These are phyloP conservation scores for Macrostomum lignano DNA, from an alignment of 1,140 invertebrate genomes.

Conservation along the genomic window DNA sequence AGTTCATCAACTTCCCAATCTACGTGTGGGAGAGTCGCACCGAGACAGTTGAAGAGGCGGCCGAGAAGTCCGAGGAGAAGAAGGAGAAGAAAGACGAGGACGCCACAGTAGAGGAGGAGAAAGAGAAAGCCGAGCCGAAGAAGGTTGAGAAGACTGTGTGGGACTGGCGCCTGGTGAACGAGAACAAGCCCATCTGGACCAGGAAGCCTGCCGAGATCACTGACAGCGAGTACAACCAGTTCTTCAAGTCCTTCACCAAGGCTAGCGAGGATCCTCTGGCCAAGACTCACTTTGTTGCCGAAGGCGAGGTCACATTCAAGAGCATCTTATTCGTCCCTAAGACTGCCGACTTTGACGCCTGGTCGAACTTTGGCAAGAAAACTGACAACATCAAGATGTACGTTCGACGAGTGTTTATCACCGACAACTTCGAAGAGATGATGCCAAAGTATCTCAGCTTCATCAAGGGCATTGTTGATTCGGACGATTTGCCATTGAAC, in stretches of 20 bases:
- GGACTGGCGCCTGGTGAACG: conserved; percentile 84
- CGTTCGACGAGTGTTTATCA: conserved; percentile 87
- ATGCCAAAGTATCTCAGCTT: conserved; percentile 91
- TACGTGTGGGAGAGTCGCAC: conserved; percentile 63
- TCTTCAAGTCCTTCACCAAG: conserved; percentile 74
- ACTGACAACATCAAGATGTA: conserved; percentile 82
- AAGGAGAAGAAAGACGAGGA: conserved; percentile 29
- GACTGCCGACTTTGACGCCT: conserved; percentile 58
- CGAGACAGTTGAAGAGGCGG: conserved; percentile 32
- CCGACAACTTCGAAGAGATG: conserved; percentile 90
- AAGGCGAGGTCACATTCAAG: conserved; percentile 94
- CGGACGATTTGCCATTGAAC: conserved; percentile 92
- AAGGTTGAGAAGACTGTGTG: conserved; percentile 76
- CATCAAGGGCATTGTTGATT: conserved; percentile 71
- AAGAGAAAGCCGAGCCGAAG: conserved; percentile 46
- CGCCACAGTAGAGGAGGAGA: conserved; percentile 55
- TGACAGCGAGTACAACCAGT: conserved; percentile 63
- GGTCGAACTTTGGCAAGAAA: conserved; percentile 73
- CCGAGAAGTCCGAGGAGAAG: conserved; percentile 29
- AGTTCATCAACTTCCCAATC: conserved; percentile 98
- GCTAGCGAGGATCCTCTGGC: conserved; percentile 62
- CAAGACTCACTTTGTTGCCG: conserved; percentile 86
- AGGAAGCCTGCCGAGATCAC: conserved; percentile 52
- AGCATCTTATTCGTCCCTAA: conserved; percentile 69
- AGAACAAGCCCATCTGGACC: conserved; percentile 87